These are phyloP conservation scores for Diadumene lineata DNA, from an alignment of 92 coral and sea anemone species.

Conservation along the genomic window DNA sequence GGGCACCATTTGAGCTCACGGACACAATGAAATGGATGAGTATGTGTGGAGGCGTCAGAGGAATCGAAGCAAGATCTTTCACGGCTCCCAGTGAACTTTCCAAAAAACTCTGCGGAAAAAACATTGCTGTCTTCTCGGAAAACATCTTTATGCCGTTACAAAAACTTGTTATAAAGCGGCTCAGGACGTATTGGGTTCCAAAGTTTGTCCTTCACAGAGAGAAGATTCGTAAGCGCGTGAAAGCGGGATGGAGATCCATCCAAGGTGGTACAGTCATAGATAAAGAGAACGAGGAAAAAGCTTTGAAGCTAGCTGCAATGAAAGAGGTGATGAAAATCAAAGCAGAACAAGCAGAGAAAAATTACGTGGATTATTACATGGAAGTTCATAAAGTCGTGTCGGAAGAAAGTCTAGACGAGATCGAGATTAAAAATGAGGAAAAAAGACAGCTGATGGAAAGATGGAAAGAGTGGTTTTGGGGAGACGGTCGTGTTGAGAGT, in stretches of 20 bases:
- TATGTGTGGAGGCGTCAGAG: slow-evolving; percentile 58
- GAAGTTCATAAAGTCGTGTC: slow-evolving; percentile 68
- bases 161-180: slow-evolving; percentile 59
- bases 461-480: slow-evolving; percentile 82
- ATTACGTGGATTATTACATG: slow-evolving; percentile 63
- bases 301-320: slow-evolving; percentile 19
- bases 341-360: slow-evolving; percentile 1
- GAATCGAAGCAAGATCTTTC: slow-evolving; percentile 28
- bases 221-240: slow-evolving; percentile 23
- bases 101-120: slow-evolving; percentile 38
- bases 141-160: slow-evolving; percentile 65
- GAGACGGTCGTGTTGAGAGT: slow-evolving; percentile 23
- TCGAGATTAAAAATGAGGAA: slow-evolving; percentile 9
- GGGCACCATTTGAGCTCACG: slow-evolving; percentile 82
- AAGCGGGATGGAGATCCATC: slow-evolving; percentile 12
- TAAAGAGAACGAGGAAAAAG: slow-evolving; percentile 8
- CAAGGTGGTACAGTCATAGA: neutral
- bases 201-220: slow-evolving; percentile 72
- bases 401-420: slow-evolving; percentile 61
- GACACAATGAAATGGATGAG: slow-evolving; percentile 78
- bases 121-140: slow-evolving; percentile 75
- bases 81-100: slow-evolving; percentile 27
- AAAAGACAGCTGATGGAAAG: slow-evolving; percentile 52
- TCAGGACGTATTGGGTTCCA: slow-evolving; percentile 82
- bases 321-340: slow-evolving; percentile 15